Evolutionary conservation across 2,888 invertebrate genomes (phyloP).

Genomic region (Ichneumoninae sp.): DNA sequence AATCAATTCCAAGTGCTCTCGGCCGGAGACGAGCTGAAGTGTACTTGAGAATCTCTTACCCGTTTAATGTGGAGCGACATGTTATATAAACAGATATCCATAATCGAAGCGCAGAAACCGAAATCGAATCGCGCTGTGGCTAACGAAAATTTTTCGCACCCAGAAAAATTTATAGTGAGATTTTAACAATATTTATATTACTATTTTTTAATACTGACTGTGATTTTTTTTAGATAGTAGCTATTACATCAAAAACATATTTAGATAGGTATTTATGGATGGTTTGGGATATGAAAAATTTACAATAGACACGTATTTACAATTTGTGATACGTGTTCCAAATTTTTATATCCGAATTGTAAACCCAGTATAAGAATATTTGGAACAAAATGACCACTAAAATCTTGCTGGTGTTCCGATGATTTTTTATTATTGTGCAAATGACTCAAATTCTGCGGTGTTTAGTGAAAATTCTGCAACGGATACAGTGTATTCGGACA

Average conservation of each 20-base stretch:
- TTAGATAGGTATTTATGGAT: not conserved
- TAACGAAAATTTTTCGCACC: not conserved
- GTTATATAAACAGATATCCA: constrained; percentile 1
- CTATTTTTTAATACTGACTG: not conserved
- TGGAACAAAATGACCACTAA: too few relatives aligned
- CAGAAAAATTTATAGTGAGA: not conserved
- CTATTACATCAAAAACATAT: not conserved
- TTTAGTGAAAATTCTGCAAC: too few relatives aligned
- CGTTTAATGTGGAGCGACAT: constrained; percentile 2
- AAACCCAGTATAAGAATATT: too few relatives aligned
- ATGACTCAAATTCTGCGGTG: too few relatives aligned
- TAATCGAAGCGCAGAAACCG: not conserved
- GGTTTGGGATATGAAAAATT: not conserved
- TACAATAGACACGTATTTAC: not conserved
- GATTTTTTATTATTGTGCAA: too few relatives aligned
- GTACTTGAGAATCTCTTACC: not conserved
- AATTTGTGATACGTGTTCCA: too few relatives aligned
- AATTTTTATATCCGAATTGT: not conserved
- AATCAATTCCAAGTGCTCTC: not conserved
- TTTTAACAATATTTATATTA: not conserved
- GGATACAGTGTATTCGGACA: too few relatives aligned
- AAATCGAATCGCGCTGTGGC: not conserved
- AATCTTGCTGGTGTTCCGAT: too few relatives aligned
- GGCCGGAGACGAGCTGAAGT: not conserved
- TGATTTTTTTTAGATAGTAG: not conserved